Percentiles rank a stretch among this genome's conserved stretches.
phyloP scores from a whole-genome alignment of 2,888 invertebrate genomes.

The Doris montereyensis region DNA sequence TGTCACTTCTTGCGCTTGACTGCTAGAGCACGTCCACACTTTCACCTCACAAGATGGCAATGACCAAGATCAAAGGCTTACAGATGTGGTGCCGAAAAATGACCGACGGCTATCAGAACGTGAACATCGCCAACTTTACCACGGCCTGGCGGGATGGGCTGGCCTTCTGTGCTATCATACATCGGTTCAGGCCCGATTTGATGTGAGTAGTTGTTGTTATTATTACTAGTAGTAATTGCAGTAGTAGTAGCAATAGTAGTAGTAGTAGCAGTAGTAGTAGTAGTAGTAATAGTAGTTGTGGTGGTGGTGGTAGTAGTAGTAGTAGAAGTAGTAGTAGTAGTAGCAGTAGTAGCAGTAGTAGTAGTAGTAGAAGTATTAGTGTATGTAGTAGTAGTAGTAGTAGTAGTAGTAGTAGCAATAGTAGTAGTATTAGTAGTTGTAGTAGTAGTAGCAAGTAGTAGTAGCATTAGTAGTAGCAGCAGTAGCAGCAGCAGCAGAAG shows the following conservation, averaged over 20 bases:
- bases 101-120: slow-evolving; percentile 90
- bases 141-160: slow-evolving; percentile 95
- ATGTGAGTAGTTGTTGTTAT: slow-evolving; percentile 81
- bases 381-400: slow-evolving; percentile 33
- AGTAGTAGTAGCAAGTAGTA: neutral
- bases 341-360: neutral
- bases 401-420: slow-evolving; percentile 27
- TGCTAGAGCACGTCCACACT: too few species aligned
- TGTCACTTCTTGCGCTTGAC: too few species aligned
- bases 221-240: neutral
- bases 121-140: slow-evolving; percentile 94
- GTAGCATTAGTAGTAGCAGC: slow-evolving; percentile 18
- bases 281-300: neutral
- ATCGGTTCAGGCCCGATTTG: slow-evolving; percentile 94
- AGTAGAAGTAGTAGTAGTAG: neutral
- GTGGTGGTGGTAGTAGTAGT: neutral
- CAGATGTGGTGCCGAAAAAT: slow-evolving; percentile 93
- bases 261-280: neutral
- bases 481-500: neutral
- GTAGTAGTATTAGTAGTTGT: slow-evolving; percentile 13
- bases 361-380: slow-evolving; percentile 23
- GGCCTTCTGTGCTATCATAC: slow-evolving; percentile 96
- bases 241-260: neutral
- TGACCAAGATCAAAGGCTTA: slow-evolving; percentile 83
- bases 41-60: slow-evolving; percentile 50